Conservation (phyloP, 2,113 vertebrate species). For the Camelus bactrianus region DNA sequence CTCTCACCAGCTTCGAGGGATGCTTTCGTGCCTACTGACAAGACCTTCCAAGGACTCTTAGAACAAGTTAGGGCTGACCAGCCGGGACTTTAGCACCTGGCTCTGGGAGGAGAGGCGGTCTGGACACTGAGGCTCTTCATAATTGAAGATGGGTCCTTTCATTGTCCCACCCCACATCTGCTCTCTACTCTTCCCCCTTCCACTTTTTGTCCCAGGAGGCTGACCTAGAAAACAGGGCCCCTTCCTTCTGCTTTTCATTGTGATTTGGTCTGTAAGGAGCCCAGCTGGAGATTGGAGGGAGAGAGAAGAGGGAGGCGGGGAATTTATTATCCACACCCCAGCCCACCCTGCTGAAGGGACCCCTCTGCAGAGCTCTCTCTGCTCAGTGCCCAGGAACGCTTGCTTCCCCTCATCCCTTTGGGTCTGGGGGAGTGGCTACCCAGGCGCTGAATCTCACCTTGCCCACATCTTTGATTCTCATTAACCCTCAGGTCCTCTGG, state of each 20-base stretch:
- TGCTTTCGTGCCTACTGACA: not conserved
- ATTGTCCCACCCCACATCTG: rapidly evolving
- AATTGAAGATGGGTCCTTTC: not conserved
- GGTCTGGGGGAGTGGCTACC: not conserved
- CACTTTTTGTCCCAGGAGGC: not conserved
- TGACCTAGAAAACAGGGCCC: not conserved
- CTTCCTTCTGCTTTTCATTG: too few relatives aligned
- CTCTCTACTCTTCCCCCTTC: not conserved
- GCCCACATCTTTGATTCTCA: not conserved
- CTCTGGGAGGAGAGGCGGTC: not conserved
- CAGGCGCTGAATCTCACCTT: not conserved
- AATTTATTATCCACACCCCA: not conserved
- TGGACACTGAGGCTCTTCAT: not conserved
- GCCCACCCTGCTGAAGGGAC: too few relatives aligned
- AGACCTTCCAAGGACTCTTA: not conserved
- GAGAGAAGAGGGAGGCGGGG: rapidly evolving
- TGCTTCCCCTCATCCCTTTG: not conserved
- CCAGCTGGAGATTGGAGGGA: rapidly evolving
- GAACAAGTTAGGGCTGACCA: not conserved
- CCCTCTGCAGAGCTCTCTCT: not conserved
- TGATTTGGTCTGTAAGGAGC: not conserved
- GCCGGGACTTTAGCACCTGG: not conserved
- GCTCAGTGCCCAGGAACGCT: not conserved
- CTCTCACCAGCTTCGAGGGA: not conserved
- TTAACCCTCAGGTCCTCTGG: not conserved